Base-by-base conservation (phyloP, 2,888 invertebrate species). In the Gortyna flavago region DNA sequence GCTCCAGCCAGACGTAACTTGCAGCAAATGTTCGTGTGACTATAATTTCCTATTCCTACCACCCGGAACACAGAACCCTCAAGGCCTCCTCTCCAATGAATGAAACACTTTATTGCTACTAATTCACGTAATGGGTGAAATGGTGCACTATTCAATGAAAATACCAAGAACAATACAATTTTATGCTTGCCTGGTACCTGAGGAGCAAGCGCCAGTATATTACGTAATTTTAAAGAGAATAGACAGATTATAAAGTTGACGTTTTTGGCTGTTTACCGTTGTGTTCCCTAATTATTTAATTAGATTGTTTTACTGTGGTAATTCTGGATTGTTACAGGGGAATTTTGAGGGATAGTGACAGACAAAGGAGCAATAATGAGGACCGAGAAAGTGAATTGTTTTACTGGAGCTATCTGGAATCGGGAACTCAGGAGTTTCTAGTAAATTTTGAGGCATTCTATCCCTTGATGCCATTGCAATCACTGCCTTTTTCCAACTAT, bases 51-150 rank as follows among this genome's bases (percentile, higher is more conserved):
- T 32, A 18, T 32, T 25, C 44, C 0, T 48, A 25, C 62, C 62
- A 79, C 75, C 69, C 67, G 21, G 65, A 72, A 61, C 13, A n/a
- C 44, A n/a, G 9, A 51, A 9, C 32, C 57, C 25, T 44, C 71
- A 84, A 84, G 79, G 75, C 38, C 73, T 13, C 38, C 35, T n/a
- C 25, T 18, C 44, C 69, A 51, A 78, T 93, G 93, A 94, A 95
- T 94, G 94, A 91, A 92, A 80, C 81, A 84, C 85, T 94, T 94
- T 94, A 95, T 94, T 92, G 91, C 89, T 91, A 90, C 93, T 92
- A 93, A 93, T 93, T 92, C 85, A 82, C 87, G 85, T 92, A 93
- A 93, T 92, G 89, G 91, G 84, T 84, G 78, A 89, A 91, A 91
- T 86, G 83, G 84, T 29, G 48, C 21, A 61, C 82, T 75, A 80